These are phyloP conservation scores for Cosmopolites sordidus DNA, from an alignment of 2,888 invertebrate genomes.

Conservation along the genomic window DNA sequence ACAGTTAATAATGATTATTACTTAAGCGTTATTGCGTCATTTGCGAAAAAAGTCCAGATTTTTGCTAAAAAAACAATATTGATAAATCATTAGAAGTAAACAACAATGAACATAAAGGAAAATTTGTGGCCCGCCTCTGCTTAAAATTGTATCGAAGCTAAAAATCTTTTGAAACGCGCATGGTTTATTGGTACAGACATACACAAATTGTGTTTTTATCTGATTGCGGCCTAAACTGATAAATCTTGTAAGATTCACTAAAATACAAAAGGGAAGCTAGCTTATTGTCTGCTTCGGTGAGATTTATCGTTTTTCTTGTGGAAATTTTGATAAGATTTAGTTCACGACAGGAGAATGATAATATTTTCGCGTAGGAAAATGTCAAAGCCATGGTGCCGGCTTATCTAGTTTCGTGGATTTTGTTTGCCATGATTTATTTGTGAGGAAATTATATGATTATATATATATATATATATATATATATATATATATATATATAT, in stretches of 20 bases:
- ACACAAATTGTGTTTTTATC: constrained; percentile 12
- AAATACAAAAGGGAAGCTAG: constrained; percentile 2
- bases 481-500: no score
- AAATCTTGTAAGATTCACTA: constrained; percentile 12
- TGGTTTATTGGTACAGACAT: constrained; percentile 10
- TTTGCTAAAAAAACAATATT: no score
- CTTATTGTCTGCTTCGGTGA: constrained; percentile 3
- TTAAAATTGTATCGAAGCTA: constrained; percentile 4
- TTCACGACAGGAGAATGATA: constrained; percentile 2
- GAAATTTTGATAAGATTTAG: constrained; percentile 6
- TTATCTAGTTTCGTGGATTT: constrained; percentile 1
- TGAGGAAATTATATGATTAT: not conserved
- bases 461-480: no score
- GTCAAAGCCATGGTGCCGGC: not conserved
- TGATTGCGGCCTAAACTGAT: constrained; percentile 8
- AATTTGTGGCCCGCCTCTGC: not conserved
- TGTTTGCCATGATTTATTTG: not conserved
- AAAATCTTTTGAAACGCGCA: constrained; percentile 9
- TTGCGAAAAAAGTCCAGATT: no score
- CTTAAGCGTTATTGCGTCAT: no score
- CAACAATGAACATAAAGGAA: no score
- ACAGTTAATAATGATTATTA: no score
- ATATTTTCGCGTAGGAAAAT: not conserved
- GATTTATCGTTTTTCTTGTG: constrained; percentile 6
- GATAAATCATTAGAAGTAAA: no score